A percentile compares a stretch with the other conserved stretches of the same genome.
Conservation (phyloP, 2,797 vertebrate species). For the Peromyscus nudipes region DNA sequence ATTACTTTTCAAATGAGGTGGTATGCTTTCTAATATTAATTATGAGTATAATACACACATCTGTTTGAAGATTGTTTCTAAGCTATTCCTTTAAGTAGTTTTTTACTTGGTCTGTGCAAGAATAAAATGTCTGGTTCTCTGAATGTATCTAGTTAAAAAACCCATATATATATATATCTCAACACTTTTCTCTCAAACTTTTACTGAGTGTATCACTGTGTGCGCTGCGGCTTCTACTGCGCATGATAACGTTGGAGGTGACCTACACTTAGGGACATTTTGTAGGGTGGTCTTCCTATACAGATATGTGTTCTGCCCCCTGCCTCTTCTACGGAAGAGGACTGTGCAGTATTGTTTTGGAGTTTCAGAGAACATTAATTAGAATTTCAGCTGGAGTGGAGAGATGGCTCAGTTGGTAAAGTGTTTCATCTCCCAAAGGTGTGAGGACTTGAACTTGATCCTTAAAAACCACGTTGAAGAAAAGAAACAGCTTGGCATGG, state of each 20-base stretch:
- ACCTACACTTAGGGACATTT: slow-evolving; percentile 28
- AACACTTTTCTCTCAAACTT: background rate
- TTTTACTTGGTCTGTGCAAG: slow-evolving; percentile 7
- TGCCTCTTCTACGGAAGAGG: slow-evolving; percentile 47
- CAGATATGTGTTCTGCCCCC: background rate
- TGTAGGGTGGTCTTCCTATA: background rate
- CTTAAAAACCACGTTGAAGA: background rate
- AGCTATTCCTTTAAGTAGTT: slow-evolving; percentile 38
- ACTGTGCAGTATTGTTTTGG: background rate
- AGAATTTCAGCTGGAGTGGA: background rate
- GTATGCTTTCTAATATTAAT: slow-evolving; percentile 66
- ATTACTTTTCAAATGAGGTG: slow-evolving; percentile 61
- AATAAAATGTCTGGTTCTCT: slow-evolving; percentile 46
- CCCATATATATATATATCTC: rapidly evolving
- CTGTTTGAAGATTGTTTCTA: slow-evolving; percentile 63
- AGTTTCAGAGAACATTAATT: slow-evolving; percentile 13
- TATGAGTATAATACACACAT: slow-evolving; percentile 29
- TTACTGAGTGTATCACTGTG: background rate
- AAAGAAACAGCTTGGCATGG: background rate
- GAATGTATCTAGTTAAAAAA: background rate
- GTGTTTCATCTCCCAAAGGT: background rate
- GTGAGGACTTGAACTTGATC: background rate
- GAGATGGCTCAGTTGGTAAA: background rate
- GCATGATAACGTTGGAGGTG: background rate
- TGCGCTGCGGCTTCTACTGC: background rate